These are phyloP conservation scores for Campoletis raptor DNA, from an alignment of 2,888 invertebrate species.

Conservation along the genomic window DNA sequence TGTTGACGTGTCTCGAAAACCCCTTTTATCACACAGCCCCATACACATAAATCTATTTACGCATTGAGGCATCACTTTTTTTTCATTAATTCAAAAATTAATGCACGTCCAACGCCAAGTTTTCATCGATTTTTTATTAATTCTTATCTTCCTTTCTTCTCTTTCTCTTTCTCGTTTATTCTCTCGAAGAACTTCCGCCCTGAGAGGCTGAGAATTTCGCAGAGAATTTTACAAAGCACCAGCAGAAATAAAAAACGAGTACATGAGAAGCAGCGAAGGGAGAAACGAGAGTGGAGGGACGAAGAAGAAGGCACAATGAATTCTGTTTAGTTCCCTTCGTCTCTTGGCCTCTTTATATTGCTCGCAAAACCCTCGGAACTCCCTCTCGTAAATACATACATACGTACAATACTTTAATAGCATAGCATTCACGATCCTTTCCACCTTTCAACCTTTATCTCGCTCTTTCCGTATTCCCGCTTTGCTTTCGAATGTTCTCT, in stretches of 20 bases:
- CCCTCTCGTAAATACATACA: slow-evolving; percentile 50
- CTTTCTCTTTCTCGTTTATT: slow-evolving; percentile 5
- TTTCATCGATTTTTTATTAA: slow-evolving; percentile 35
- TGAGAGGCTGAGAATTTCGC: slow-evolving; percentile 63
- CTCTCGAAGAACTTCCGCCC: slow-evolving; percentile 37
- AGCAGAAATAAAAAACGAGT: slow-evolving; percentile 11
- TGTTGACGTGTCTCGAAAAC: slow-evolving; percentile 26
- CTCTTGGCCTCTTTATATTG: slow-evolving; percentile 72
- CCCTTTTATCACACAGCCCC: slow-evolving; percentile 24
- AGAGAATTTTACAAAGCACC: slow-evolving; percentile 65
- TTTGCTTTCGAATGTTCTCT: slow-evolving; percentile 42
- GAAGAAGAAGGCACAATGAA: slow-evolving; percentile 40
- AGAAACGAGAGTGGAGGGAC: not conserved
- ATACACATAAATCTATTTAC: slow-evolving; percentile 12
- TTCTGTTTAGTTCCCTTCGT: slow-evolving; percentile 65
- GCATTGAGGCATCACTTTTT: not conserved
- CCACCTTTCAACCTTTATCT: slow-evolving; percentile 64
- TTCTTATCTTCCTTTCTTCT: not conserved
- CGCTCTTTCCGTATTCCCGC: slow-evolving; percentile 53
- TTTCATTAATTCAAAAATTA: slow-evolving; percentile 20
- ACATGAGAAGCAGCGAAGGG: slow-evolving; percentile 42
- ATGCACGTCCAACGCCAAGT: slow-evolving; percentile 4
- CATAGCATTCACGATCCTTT: slow-evolving; percentile 60
- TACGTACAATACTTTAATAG: slow-evolving; percentile 36
- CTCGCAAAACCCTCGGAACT: slow-evolving; percentile 69